These are phyloP conservation scores for Rhabditoides inermis DNA, from an alignment of 2,888 invertebrate genomes.

Conservation along the genomic window DNA sequence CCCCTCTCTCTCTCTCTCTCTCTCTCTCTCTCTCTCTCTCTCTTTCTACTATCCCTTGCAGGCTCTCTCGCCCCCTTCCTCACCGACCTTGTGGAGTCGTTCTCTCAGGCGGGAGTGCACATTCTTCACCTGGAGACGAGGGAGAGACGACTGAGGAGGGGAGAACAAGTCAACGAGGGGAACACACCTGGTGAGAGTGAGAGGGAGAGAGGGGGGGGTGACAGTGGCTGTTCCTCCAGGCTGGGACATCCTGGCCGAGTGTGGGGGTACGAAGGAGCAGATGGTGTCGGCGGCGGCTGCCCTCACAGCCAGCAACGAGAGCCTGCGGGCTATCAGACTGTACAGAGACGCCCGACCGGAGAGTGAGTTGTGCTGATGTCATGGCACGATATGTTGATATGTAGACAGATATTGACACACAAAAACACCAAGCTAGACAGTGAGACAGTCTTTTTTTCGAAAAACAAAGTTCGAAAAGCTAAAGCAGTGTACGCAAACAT, in stretches of 20 bases:
- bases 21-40: background rate
- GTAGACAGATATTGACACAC: too few species aligned
- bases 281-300: conserved; percentile 18
- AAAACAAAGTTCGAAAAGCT: too few species aligned
- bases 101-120: conserved; percentile 21
- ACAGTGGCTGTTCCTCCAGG: conserved; percentile 8
- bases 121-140: conserved; percentile 43
- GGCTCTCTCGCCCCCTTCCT: conserved; percentile 25
- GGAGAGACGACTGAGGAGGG: background rate
- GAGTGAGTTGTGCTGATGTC: too few species aligned
- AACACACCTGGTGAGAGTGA: background rate
- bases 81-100: conserved; percentile 19
- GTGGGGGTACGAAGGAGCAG: conserved; percentile 19
- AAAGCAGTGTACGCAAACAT: too few species aligned
- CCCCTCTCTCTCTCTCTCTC: background rate
- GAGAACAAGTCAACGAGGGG: background rate
- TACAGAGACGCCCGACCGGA: too few species aligned
- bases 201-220: background rate
- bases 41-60: conserved; percentile 1
- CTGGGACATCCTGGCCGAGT: conserved; percentile 24
- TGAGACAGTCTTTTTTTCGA: too few species aligned
- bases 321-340: too few species aligned
- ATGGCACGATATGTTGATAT: too few species aligned
- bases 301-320: too few species aligned
- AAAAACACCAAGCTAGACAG: too few species aligned